A percentile compares a stretch with the other conserved stretches of the same genome.
phyloP scores from a whole-genome alignment of 2,888 invertebrate genomes.

The Rhagium mordax region DNA sequence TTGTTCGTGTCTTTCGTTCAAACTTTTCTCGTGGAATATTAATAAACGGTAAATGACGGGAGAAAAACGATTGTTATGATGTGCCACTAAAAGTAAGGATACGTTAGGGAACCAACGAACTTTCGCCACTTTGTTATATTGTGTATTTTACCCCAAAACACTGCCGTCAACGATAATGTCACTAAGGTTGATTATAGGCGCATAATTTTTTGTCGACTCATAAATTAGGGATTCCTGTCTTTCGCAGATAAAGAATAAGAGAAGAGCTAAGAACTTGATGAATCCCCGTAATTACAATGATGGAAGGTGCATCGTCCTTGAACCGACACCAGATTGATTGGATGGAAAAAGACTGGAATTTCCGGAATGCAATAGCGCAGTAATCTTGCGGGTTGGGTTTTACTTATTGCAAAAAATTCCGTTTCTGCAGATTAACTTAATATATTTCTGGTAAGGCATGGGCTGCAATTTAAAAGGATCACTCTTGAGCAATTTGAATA shows the following conservation, averaged over 20 bases:
- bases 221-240: constrained; percentile 40
- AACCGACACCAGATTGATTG: constrained; percentile 49
- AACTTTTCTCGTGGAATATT: neutral
- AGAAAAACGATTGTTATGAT: neutral
- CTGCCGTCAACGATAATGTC: neutral
- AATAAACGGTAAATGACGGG: neutral
- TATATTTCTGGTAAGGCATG: neutral
- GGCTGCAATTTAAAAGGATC: neutral
- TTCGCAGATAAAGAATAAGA: constrained; percentile 24
- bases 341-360: constrained; percentile 34
- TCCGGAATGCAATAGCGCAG: neutral
- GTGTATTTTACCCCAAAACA: neutral
- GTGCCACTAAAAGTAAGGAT: neutral
- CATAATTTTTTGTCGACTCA: constrained; percentile 1
- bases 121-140: neutral
- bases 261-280: constrained; percentile 38
- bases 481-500: neutral
- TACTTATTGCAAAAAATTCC: neutral
- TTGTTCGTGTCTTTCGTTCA: neutral
- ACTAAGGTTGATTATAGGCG: neutral
- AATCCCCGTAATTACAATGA: constrained; percentile 54
- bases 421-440: neutral
- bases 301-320: constrained; percentile 51
- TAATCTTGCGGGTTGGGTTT: neutral
- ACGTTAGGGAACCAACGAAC: neutral